Base-by-base conservation (phyloP, 2,888 invertebrate species). In the Patella depressa region DNA sequence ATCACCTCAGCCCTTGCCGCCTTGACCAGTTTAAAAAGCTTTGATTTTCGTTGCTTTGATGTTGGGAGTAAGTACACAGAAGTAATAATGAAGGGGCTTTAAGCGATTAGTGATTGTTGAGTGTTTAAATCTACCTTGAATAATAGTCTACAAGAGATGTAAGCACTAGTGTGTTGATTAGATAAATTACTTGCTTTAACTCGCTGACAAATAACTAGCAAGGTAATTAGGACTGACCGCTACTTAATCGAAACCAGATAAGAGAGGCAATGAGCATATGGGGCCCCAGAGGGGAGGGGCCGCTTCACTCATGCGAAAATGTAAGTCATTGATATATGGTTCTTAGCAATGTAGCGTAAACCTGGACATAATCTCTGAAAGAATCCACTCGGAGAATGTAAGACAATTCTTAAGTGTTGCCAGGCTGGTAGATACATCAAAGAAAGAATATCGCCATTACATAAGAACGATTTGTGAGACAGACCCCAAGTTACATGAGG, bases 71-170 rank as follows among this genome's bases (percentile, higher is more conserved):
- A 45, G 45, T 45, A 45, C 45, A 45, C 45, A 45, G 19, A 15
- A 65, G 65, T 65, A 65, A 65, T 65, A 65, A 65, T 65, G 65
- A 65, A 19, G 65, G 65, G 65, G 65, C 19, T 65, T 65, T 65
- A 65, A 65, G 65, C 24, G 65, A 65, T 65, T 65, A 65, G 65
- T 14, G 65, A 65, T 65, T 65, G 65, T 65, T 65, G 65, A 65
- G 65, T 65, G 65, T 65, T 65, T 65, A 65, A 65, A 65, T 65
- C 65, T 65, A 65, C 65, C 65, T 65, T 65, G 24, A 65, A 65
- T 65, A 65, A 65, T 65, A 65, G 65, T 19, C 65, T 65, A 65
- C 19, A 65, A 24, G 24, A 65, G 65, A 65, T 24, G 24, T 65
- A 65, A 65, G 65, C 65, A 65, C 19, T 14, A 65, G 24, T 24